Base-by-base conservation (phyloP, 2,888 invertebrate species). In the Eilema depressum region DNA sequence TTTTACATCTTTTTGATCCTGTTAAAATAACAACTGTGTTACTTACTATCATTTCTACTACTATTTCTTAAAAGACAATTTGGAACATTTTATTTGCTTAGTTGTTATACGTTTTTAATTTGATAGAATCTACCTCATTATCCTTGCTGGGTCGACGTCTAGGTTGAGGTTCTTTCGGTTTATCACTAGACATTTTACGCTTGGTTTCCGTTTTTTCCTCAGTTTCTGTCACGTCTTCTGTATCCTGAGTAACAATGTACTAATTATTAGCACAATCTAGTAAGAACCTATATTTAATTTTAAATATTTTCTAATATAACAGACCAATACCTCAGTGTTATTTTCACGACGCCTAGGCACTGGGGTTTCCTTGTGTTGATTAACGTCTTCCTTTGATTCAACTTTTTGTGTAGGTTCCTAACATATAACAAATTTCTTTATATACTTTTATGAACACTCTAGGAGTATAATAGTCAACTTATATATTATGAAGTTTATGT, bases 301-400 rank as follows among this genome's bases (percentile, higher is more conserved):
- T 30, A 14, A 7, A 23, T 28, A 11, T 23, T n/a, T 30, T n/a
- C 3, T 7, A 59, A 25, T 33, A 25, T 11, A 14, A 65, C 57
- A 66, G 74, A 67, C 65, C 71, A 67, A 74, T 91, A 92, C 92
- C 92, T 91, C 85, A 67, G 83, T 86, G 77, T 87, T 86, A 74
- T 86, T 90, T 74, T 85, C 81, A 67, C 88, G 88, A 60, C 89
- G 86, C 74, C 76, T 85, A 14, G 82, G 77, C 57, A 77, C 73
- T 67, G 72, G 70, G n/a, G 77, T 75, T 56, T 85, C 84, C 37
- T 77, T 82, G 64, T 74, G 71, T 85, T 90, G 81, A 70, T 37
- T 66, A 25, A 37, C n/a, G 8, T 47, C 53, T 68, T 59, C 62
- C 5, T 66, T 66, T 37, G 56, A 23, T 66, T 66, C 66, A 3